These are phyloP conservation scores for Zygothrica quintamaculata DNA, from an alignment of 2,888 invertebrate species.

Conservation along the genomic window DNA sequence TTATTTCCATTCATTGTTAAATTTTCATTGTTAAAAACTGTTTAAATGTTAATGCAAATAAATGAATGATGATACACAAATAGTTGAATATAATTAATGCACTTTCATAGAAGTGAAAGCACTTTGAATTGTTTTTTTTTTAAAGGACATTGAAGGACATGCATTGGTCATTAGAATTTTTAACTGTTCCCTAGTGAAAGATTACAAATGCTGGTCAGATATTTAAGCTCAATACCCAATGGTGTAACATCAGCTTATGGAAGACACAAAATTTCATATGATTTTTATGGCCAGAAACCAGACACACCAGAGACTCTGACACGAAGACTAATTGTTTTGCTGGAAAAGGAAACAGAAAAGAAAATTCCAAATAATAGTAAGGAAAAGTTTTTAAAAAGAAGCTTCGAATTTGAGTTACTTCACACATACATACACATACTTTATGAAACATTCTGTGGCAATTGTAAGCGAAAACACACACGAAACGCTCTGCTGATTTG, in stretches of 20 bases:
- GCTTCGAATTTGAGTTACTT: constrained; percentile 1
- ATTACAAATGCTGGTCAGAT: constrained; percentile 6
- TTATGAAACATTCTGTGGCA: constrained; percentile 6
- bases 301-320: constrained; percentile 24
- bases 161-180: constrained; percentile 14
- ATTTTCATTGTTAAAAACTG: not conserved
- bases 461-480: constrained; percentile 7
- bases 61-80: no score
- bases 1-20: not conserved
- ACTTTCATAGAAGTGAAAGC: no score
- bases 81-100: no score
- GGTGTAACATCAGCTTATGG: not conserved
- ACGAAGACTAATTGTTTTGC: constrained; percentile 46
- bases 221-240: not conserved
- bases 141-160: constrained; percentile 10
- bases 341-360: no score
- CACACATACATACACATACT: constrained; percentile 7
- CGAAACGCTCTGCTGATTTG: constrained; percentile 67
- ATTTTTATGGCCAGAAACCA: not conserved
- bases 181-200: not conserved
- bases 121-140: no score
- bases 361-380: constrained; percentile 2
- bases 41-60: not conserved
- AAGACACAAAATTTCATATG: not conserved
- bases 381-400: no score